These are phyloP conservation scores for Stenichneumon culpator DNA, from an alignment of 2,888 invertebrate genomes.

Conservation along the genomic window DNA sequence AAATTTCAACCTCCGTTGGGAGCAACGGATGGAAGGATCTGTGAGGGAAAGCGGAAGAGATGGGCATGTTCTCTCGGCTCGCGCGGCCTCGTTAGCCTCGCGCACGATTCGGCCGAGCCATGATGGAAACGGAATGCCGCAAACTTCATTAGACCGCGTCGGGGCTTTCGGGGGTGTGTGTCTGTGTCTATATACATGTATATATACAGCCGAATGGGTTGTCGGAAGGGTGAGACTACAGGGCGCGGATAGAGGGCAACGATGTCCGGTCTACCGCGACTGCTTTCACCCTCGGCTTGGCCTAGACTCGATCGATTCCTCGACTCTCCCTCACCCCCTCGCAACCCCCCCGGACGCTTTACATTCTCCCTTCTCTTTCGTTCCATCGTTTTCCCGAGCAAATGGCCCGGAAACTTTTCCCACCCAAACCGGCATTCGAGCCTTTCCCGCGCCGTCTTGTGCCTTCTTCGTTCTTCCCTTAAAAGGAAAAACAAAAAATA, in stretches of 20 bases:
- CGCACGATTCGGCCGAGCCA: constrained; percentile 53
- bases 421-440: constrained; percentile 13
- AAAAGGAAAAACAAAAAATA: too few relatives aligned
- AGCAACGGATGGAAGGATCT: constrained; percentile 14
- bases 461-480: constrained; percentile 14
- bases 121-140: constrained; percentile 67
- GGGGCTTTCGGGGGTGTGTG: constrained; percentile 4
- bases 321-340: constrained; percentile 5
- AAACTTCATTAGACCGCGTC: constrained; percentile 67
- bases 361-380: constrained; percentile 33
- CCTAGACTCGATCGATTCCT: constrained; percentile 60
- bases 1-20: constrained; percentile 7
- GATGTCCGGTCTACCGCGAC: constrained; percentile 65
- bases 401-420: constrained; percentile 61
- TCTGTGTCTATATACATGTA: background rate
- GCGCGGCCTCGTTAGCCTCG: constrained; percentile 65
- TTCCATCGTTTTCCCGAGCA: constrained; percentile 53
- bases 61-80: constrained; percentile 36
- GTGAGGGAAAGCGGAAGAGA: constrained; percentile 9
- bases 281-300: constrained; percentile 55
- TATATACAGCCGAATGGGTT: constrained; percentile 26
- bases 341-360: background rate
- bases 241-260: constrained; percentile 47
- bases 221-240: constrained; percentile 17
- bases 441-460: constrained; percentile 24